Conservation (phyloP, 1,140 invertebrate genomes). For the Nasonia giraulti region DNA sequence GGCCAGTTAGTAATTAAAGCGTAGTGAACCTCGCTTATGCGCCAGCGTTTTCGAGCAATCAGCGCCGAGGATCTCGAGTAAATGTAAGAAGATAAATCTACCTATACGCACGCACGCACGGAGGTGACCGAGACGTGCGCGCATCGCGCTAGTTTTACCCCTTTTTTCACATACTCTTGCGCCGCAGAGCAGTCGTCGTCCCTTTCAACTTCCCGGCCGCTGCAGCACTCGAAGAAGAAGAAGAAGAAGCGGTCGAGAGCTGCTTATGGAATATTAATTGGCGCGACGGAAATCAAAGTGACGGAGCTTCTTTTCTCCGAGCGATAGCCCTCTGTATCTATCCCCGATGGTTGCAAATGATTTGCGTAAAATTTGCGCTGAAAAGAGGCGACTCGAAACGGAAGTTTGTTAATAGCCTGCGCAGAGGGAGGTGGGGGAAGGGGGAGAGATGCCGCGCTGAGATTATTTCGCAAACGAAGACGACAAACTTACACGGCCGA, state of each 20-base stretch:
- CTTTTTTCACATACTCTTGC: too few species aligned
- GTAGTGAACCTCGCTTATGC: slow-evolving; percentile 19
- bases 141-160: slow-evolving; percentile 7
- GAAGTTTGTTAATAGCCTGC: slow-evolving; percentile 40
- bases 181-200: too few species aligned
- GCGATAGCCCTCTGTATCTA: neutral
- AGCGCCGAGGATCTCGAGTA: slow-evolving; percentile 47
- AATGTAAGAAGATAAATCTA: slow-evolving; percentile 52
- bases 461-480: slow-evolving; percentile 47
- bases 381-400: slow-evolving; percentile 11
- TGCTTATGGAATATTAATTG: slow-evolving; percentile 44
- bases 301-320: slow-evolving; percentile 11
- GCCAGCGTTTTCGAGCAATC: slow-evolving; percentile 47
- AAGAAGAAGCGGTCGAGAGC: neutral
- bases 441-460: slow-evolving; percentile 14
- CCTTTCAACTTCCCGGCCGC: slow-evolving; percentile 5
- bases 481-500: slow-evolving; percentile 43
- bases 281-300: neutral
- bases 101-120: neutral
- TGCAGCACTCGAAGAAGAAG: neutral
- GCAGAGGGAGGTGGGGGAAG: neutral
- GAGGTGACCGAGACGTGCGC: slow-evolving; percentile 22
- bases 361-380: slow-evolving; percentile 22
- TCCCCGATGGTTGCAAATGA: neutral
- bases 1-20: slow-evolving; percentile 53